Base-by-base conservation (phyloP, 2,797 vertebrate species). In the Pterois miles region DNA sequence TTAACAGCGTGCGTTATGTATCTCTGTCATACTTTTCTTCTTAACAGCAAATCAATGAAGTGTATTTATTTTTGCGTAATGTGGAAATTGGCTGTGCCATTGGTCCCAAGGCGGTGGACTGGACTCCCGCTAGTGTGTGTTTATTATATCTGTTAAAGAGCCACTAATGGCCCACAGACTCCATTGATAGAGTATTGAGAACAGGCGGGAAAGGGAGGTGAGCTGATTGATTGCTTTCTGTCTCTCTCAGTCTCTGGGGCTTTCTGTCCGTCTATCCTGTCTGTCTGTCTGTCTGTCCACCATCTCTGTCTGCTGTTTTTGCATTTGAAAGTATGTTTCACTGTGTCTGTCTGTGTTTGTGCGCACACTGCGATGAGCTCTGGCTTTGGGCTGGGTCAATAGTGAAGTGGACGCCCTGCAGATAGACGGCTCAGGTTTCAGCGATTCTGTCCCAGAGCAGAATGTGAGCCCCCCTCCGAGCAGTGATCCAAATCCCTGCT, bases 401-500 rank as follows among this genome's bases (percentile, higher is more conserved):
- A 82, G 58, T 25, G 65, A 76, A 65, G 58, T 38, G 48, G 34
- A 65, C 23, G 29, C 62, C 76, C 74, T 70, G 59, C 81, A 73
- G 78, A 79, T 36, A 75, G 33, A 64, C 1, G 25, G 78, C 78
- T 94, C 88, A 68, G 72, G 88, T 94, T 92, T 80, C 92, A 73
- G 66, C 56, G 8, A 20, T 91, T 91, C 78, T 90, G 89, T 86
- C 85, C 84, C 48, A 8, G 50, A 79, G 90, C 93, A 92, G 83
- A 94, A 94, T 92, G 74, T 91, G 92, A 94, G 87, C 83, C 81
- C 81, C 80, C 84, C 76, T 82, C 65, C 25, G 90, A 84, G 86
- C 72, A 56, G 20, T 50, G 76, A 90, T 84, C 83, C 74, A 86
- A 90, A 83, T 78, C 88, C 68, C 65, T 53, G 82, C 89, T 89